Evolutionary conservation across 1,140 invertebrate genomes (phyloP).

Genomic region (Trachelipus rathkii): DNA sequence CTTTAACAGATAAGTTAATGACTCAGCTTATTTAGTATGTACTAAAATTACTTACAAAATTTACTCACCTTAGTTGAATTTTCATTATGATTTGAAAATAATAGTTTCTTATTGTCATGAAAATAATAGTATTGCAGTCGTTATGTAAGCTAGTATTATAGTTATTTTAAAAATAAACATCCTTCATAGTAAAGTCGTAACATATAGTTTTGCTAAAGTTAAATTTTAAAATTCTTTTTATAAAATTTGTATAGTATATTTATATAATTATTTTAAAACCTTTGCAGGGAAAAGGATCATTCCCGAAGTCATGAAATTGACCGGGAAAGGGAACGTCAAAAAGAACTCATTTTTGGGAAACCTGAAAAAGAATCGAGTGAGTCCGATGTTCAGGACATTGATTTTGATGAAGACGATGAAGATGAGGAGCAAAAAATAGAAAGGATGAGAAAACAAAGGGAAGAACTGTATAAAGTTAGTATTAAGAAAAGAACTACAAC

Average conservation of each 20-base stretch:
- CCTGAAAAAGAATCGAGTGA: constrained; percentile 39
- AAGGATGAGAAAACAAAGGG: constrained; percentile 76
- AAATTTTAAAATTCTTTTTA: no score
- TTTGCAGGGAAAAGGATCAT: constrained; percentile 44
- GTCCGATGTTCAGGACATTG: constrained; percentile 57
- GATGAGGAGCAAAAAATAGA: constrained; percentile 93
- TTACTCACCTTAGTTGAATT: neutral
- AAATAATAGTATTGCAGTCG: neutral
- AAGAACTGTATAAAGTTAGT: constrained; percentile 61
- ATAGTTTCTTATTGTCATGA: neutral
- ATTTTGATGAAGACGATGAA: constrained; percentile 83
- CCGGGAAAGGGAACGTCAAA: constrained; percentile 47
- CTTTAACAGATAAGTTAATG: no score
- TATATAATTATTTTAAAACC: no score
- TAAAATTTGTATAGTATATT: no score
- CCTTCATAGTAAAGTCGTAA: no score
- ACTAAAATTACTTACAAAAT: neutral
- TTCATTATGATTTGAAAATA: no score
- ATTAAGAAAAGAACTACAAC: no score
- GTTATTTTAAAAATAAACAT: neutral
- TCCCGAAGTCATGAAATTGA: constrained; percentile 51
- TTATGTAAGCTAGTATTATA: neutral
- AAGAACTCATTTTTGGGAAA: constrained; percentile 46
- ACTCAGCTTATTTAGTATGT: neutral
- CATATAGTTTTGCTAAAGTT: no score